A percentile compares a stretch with the other conserved stretches of the same genome.
These are phyloP conservation scores for Petrocephalus microphthalmus DNA, from an alignment of 2,113 vertebrate genomes.

Conservation along the genomic window DNA sequence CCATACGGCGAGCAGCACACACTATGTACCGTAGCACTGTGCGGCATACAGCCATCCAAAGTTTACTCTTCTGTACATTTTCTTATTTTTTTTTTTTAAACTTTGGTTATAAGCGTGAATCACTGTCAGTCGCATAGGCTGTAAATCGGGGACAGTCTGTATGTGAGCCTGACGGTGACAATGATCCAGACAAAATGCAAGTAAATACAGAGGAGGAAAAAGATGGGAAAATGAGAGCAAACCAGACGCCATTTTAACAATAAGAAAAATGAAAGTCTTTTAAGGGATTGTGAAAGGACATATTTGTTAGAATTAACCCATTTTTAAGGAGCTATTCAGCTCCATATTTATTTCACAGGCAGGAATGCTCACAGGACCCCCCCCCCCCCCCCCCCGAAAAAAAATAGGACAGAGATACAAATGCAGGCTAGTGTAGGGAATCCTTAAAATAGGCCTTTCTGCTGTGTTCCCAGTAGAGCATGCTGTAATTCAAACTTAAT, in stretches of 20 bases:
- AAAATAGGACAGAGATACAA: background rate
- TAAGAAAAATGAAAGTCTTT: background rate
- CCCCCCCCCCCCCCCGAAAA: background rate
- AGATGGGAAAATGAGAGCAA: background rate
- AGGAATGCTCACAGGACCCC: background rate
- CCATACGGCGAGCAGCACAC: background rate
- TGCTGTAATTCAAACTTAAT: background rate
- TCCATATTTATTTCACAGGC: background rate
- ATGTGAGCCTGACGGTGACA: background rate
- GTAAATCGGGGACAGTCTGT: background rate
- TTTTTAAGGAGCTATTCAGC: background rate
- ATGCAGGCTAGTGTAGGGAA: background rate
- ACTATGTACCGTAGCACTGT: background rate
- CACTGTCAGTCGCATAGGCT: background rate
- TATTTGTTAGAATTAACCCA: background rate
- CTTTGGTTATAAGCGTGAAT: background rate
- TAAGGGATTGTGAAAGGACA: background rate
- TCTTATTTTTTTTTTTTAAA: background rate
- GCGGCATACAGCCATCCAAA: too few relatives aligned
- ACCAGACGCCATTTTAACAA: background rate
- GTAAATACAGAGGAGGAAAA: background rate
- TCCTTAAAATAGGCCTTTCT: background rate
- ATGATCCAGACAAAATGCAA: background rate
- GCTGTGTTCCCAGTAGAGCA: background rate
- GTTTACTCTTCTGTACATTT: background rate